These are phyloP conservation scores for Sorex araneus DNA, from an alignment of 2,113 vertebrate species.

Conservation along the genomic window DNA sequence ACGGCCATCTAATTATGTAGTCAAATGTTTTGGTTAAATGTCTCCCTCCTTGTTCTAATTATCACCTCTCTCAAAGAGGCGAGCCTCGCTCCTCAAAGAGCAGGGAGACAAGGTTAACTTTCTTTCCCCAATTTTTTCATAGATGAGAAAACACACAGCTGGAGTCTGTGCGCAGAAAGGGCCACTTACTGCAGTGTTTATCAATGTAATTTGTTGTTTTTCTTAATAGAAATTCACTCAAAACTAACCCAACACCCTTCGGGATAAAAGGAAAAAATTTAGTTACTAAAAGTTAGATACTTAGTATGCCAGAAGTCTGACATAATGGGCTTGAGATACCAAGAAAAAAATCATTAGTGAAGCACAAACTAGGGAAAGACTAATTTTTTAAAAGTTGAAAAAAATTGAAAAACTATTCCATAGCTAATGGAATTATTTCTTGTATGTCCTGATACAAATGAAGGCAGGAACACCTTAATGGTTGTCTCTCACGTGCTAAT, in stretches of 20 bases:
- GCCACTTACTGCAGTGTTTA: conserved; percentile 61
- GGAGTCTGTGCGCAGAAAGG: conserved; percentile 51
- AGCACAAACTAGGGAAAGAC: conserved; percentile 45
- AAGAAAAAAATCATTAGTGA: conserved; percentile 18
- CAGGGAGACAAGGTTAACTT: conserved; percentile 70
- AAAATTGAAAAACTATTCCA: conserved; percentile 31
- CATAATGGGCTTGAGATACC: background rate
- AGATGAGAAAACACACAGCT: conserved; percentile 81
- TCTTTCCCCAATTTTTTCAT: conserved; percentile 65
- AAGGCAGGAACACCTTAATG: conserved; percentile 41
- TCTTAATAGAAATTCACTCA: conserved; percentile 63
- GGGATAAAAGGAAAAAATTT: background rate
- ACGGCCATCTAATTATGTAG: conserved; percentile 78
- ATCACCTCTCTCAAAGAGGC: conserved; percentile 73
- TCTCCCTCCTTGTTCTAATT: conserved; percentile 80
- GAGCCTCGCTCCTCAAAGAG: conserved; percentile 65
- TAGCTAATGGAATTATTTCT: conserved; percentile 62
- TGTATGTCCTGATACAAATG: conserved; percentile 5
- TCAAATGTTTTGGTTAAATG: conserved; percentile 78
- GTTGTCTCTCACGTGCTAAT: conserved; percentile 12
- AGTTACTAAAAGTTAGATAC: background rate
- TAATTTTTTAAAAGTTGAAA: conserved; percentile 13
- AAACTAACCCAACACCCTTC: conserved; percentile 16
- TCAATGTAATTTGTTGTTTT: conserved; percentile 71
- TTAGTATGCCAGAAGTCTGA: background rate